phyloP scores from a whole-genome alignment of 2,888 invertebrate species.

The Drosophila gaucha region DNA sequence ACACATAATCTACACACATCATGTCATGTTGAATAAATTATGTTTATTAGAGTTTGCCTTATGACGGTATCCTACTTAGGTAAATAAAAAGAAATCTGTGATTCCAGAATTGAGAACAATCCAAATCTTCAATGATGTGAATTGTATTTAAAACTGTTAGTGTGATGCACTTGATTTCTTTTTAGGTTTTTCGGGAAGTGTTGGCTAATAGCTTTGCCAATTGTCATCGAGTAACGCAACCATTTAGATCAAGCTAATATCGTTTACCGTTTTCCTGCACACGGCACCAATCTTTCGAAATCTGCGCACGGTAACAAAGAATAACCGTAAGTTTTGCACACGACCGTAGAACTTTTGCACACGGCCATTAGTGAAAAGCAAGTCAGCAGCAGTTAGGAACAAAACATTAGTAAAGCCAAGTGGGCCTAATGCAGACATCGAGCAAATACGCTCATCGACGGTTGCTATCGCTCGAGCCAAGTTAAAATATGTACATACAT shows the following conservation, averaged over 20 bases:
- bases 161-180: too few species aligned
- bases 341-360: constrained; percentile 56
- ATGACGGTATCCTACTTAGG: too few species aligned
- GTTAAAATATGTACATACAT: constrained; percentile 22
- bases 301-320: constrained; percentile 58
- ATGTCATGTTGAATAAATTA: neutral
- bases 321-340: constrained; percentile 69
- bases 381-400: constrained; percentile 60
- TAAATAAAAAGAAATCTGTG: neutral
- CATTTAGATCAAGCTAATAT: constrained; percentile 48
- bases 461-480: constrained; percentile 53
- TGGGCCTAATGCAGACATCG: constrained; percentile 59
- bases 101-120: too few species aligned
- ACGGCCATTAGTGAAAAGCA: constrained; percentile 38
- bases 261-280: constrained; percentile 54
- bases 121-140: too few species aligned
- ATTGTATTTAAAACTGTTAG: too few species aligned
- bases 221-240: constrained; percentile 44
- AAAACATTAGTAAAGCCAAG: constrained; percentile 61
- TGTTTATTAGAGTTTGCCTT: too few species aligned
- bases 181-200: neutral
- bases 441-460: constrained; percentile 41
- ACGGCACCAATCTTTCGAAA: constrained; percentile 51
- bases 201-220: constrained; percentile 9
- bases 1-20: too few species aligned